Evolutionary conservation across 2,888 invertebrate genomes (phyloP), one percentile per base, ranked within the genome.

Genomic region (Druceiella hillmani): DNA sequence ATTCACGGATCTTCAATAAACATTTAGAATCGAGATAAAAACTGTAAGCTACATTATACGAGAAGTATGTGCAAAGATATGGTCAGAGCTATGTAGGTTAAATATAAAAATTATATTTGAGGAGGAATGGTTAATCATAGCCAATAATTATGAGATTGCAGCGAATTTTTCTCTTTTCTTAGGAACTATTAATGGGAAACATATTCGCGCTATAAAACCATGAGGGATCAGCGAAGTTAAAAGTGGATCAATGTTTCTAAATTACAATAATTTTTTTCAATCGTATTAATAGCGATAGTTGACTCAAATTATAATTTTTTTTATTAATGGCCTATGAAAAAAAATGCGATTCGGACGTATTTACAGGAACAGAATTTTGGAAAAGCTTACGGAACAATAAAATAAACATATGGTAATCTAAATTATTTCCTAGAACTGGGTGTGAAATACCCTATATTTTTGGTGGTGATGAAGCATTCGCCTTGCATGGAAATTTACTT

Each of bases 171-270:
- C 48, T n/a, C n/a, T n/a, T n/a, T 37, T 51, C 33, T 28, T 52
- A 9, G 52, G 50, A 35, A 51, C 53, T 16, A 35, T 52, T n/a
- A 50, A 53, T 36, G 52, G 52, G 9, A 54, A 52, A 46, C 50
- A 54, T 35, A 50, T 53, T 11, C 40, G 51, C 42, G 16, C 52
- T 17, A 48, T 47, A 26, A 48, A 49, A 27, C 48, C 47, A n/a
- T n/a, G n/a, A n/a, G n/a, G n/a, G n/a, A n/a, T n/a, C n/a, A n/a
- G n/a, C n/a, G n/a, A n/a, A 28, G 31, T 37, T 13, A 28, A 43
- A 35, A 47, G 43, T 45, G 50, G 50, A 31, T 51, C 50, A 17
- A 43, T 48, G 41, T 48, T 45, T 41, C 46, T 46, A 22, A 54
- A 51, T 38, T 52, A 51, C 36, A 51, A 51, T 38, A 34, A 31